phyloP scores from a whole-genome alignment of 2,113 vertebrate species.

The Passer domesticus region DNA sequence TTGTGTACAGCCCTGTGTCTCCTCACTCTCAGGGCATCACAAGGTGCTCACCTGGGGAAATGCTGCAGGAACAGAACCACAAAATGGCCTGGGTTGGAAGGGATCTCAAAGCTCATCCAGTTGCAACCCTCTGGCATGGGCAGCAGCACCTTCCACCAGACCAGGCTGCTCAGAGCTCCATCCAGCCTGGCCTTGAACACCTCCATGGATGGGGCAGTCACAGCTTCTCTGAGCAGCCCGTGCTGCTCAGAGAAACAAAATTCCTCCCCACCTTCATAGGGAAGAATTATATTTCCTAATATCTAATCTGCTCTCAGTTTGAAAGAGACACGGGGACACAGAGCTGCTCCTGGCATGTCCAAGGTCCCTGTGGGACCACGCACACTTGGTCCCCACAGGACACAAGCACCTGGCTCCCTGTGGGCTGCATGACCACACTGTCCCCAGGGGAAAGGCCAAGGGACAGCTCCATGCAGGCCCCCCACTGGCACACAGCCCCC shows the following conservation, averaged over 20 bases:
- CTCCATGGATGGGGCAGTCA: background rate
- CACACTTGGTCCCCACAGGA: background rate
- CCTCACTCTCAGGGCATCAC: background rate
- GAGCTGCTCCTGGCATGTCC: background rate
- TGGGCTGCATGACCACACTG: fast-evolving
- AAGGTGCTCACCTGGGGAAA: background rate
- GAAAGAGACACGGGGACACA: fast-evolving
- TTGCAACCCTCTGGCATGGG: background rate
- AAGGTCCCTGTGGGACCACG: fast-evolving
- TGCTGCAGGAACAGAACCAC: fast-evolving
- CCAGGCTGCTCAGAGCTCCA: background rate
- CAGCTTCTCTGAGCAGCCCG: background rate
- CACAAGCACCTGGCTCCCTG: background rate
- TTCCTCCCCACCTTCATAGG: background rate
- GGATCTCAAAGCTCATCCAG: background rate
- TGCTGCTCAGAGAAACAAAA: too few relatives aligned
- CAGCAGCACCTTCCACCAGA: background rate
- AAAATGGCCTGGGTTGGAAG: background rate
- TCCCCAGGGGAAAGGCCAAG: background rate
- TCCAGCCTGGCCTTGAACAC: background rate
- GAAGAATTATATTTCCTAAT: background rate
- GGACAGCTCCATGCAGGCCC: background rate
- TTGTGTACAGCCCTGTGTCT: background rate
- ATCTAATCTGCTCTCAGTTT: background rate
- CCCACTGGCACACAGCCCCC: background rate